These are phyloP conservation scores for Syngnathus rostellatus DNA, from an alignment of 2,797 vertebrate genomes.

Conservation along the genomic window DNA sequence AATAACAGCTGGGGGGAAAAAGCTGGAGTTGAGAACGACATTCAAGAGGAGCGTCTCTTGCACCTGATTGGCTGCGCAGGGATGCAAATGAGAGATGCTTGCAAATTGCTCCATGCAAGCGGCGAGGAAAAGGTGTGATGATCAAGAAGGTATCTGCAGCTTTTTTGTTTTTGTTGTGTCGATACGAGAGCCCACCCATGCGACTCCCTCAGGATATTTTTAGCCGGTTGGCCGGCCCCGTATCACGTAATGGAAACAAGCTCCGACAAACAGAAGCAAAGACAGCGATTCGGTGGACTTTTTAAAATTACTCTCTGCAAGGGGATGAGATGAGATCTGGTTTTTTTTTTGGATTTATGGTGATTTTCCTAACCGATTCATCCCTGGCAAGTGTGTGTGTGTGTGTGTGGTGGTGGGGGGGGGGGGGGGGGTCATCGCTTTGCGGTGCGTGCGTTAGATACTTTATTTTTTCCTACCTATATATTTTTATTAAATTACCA, in stretches of 20 bases:
- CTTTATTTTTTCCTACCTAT: too few species aligned
- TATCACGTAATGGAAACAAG: conserved; percentile 66
- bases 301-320: conserved; percentile 12
- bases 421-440: conserved; percentile 36
- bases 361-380: conserved; percentile 47
- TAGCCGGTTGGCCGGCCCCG: conserved; percentile 51
- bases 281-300: conserved; percentile 4
- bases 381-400: conserved; percentile 20
- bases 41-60: conserved; percentile 38
- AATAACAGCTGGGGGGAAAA: not conserved
- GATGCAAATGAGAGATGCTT: not conserved
- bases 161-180: not conserved
- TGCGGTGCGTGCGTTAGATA: not conserved
- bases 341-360: conserved; percentile 28
- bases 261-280: conserved; percentile 33
- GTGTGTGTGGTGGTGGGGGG: too few species aligned
- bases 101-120: not conserved
- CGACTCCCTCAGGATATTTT: conserved; percentile 65
- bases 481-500: too few species aligned
- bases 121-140: not conserved
- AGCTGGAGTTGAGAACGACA: not conserved
- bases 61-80: conserved; percentile 39
- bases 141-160: not conserved
- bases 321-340: conserved; percentile 43
- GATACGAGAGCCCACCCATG: conserved; percentile 50